Evolutionary conservation across 2,888 invertebrate species (phyloP), one percentile per base, ranked within the genome.

Genomic region (Cataglyphis livida): DNA sequence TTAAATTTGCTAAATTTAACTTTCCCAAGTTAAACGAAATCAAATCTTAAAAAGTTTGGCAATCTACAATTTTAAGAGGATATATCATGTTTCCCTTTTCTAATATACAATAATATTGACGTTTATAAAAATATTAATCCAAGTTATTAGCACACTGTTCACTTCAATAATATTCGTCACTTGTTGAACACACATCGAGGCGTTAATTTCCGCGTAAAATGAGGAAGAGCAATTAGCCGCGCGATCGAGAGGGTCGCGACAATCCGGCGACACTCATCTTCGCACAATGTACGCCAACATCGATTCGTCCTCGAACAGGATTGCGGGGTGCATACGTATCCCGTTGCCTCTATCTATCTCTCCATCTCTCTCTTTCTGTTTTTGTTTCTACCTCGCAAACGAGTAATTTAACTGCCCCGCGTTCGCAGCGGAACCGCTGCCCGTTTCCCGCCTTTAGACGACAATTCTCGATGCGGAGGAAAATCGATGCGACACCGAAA

Each of bases 261-360:
- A 66, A 65, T 82, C 75, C 25, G 64, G 74, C 65, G 65, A 51
- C 65, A 35, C 64, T 81, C 62, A 64, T 64, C 65, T 82, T 66
- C 59, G 54, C 59, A 59, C 48, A 62, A 51, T 79, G 79, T 44
- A 35, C 44, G 28, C 62, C 54, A 25, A 25, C 65, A 59, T 82
- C 68, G 62, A 54, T 54, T 73, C 38, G 15, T 61, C 18, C 68
- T 32, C 76, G 28, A 38, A 44, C 41, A 61, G 73, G 74, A 83
- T 81, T n/a, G 28, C 41, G n/a, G 41, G 79, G 38, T 51, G 65
- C 32, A 51, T 51, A 44, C 57, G 18, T 44, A 51, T 21, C 64
- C 10, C 9, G 15, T 44, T 59, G 3, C 1, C 51, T n/a, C 51
- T n/a, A 51, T 51, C n/a, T 28, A 2, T 35, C 6, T 32, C n/a